phyloP scores from a whole-genome alignment of 1,140 invertebrate genomes.

The Patella vulgata region DNA sequence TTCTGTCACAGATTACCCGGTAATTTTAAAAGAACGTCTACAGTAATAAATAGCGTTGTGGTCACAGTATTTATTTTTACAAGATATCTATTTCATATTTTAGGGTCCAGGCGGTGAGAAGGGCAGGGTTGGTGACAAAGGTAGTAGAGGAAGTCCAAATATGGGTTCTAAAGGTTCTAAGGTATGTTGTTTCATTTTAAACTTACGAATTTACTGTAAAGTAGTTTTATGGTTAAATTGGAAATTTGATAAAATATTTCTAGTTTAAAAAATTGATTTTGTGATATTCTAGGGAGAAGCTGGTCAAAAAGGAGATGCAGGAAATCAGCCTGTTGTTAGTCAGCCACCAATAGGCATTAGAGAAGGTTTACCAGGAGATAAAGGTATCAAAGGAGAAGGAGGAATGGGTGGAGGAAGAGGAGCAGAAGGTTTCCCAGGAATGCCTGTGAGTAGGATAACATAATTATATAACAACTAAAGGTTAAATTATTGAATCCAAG shows the following conservation, averaged over 20 bases:
- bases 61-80: no score
- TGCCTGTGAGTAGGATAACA: constrained; percentile 17
- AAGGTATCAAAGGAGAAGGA: constrained; percentile 27
- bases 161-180: neutral
- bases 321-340: no score
- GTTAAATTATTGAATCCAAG: no score
- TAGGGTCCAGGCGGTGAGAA: constrained; percentile 19
- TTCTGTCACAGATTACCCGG: no score
- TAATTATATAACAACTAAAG: no score
- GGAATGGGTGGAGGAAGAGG: constrained; percentile 35
- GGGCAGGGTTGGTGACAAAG: constrained; percentile 24
- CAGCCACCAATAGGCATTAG: no score
- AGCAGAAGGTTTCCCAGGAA: constrained; percentile 24
- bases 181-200: no score
- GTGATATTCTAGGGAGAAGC: constrained; percentile 20
- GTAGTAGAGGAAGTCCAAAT: constrained; percentile 11
- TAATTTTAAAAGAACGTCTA: no score
- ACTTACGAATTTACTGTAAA: no score
- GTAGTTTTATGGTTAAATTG: no score
- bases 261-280: neutral
- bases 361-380: no score
- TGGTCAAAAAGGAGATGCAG: neutral
- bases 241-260: neutral
- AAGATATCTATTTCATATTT: neutral
- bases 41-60: no score